Evolutionary conservation across 2,113 vertebrate genomes (phyloP).

Genomic region (Hippoglossus stenolepis): DNA sequence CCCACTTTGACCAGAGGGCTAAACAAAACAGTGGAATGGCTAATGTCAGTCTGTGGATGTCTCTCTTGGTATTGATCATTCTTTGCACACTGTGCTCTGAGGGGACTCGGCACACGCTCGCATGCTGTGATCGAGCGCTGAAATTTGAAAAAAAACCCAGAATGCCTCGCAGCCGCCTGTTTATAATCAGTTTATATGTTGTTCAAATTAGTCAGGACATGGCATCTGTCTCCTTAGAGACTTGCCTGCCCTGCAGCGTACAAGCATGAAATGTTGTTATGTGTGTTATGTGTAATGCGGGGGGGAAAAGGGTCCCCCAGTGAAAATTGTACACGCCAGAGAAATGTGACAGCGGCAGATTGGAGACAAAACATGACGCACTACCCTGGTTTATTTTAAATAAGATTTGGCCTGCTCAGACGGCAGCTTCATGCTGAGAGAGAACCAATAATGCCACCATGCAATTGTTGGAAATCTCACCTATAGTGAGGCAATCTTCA

Average conservation of each 20-base stretch:
- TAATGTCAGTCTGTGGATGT: slow-evolving; percentile 26
- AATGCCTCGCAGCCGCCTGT: slow-evolving; percentile 36
- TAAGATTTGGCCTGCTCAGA: slow-evolving; percentile 10
- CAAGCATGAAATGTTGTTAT: slow-evolving; percentile 31
- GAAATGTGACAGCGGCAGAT: slow-evolving; percentile 19
- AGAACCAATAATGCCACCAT: neutral
- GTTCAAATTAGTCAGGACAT: slow-evolving; percentile 60
- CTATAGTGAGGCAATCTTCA: slow-evolving; percentile 22
- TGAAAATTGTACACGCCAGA: slow-evolving; percentile 10
- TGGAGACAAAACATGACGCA: slow-evolving; percentile 10
- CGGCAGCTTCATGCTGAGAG: neutral
- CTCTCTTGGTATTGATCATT: slow-evolving; percentile 49
- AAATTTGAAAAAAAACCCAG: slow-evolving; percentile 29
- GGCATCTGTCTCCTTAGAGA: slow-evolving; percentile 53
- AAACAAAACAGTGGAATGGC: slow-evolving; percentile 44
- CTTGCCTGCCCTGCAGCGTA: slow-evolving; percentile 31
- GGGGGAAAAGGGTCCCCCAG: neutral
- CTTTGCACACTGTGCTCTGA: slow-evolving; percentile 1
- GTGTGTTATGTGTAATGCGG: slow-evolving; percentile 25
- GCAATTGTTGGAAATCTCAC: slow-evolving; percentile 20
- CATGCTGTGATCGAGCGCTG: slow-evolving; percentile 19
- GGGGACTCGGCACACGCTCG: slow-evolving; percentile 6
- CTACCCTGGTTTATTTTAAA: slow-evolving; percentile 16
- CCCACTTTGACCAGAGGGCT: slow-evolving; percentile 49
- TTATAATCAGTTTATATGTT: slow-evolving; percentile 60